Evolutionary conservation across 2,797 vertebrate species (phyloP), one percentile per base, ranked within the genome.

Genomic region (Pteropus rufus): DNA sequence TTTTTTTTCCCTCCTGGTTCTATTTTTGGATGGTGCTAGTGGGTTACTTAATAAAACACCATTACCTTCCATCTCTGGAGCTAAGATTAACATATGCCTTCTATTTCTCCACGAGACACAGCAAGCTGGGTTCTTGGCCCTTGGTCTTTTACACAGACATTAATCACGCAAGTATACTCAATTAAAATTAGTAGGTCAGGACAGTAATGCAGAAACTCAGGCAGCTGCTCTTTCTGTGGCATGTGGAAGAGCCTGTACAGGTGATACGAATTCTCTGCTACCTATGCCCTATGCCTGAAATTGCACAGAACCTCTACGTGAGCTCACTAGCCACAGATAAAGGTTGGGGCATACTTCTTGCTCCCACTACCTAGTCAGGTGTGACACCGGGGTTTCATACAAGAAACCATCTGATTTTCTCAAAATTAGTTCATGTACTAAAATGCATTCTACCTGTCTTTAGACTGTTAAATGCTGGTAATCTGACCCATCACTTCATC

Each of bases 101-200:
- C 18, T 93, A 44, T 41, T 91, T 97, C 72, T 94, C 72, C 21
- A 70, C 88, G n/a, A 52, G 95, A 94, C 81, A n/a, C 34, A 73
- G n/a, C 56, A 92, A 81, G 34, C 79, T 85, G 29, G 9, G 44
- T 19, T 31, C 80, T 85, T 26, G 56, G 87, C 46, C 31, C 52
- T 95, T 29, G 18, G 16, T 41, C 34, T n/a, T 90, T 80, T 10
- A 14, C n/a, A 7, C 10, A n/a, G 39, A 84, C 16, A 76, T 56
- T 65, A 81, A 89, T 64, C 70, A 26, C 1, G 3, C 15, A 44
- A 93, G 56, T 31, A 3, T 21, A 65, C 14, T 89, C 31, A 75
- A 34, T 88, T 89, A 92, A 81, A 75, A 92, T 91, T 46, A 92
- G 46, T 15, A 90, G 44, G 26, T 41, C 46, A 60, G 44, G 31